These are phyloP conservation scores for Subacronicta megacephala DNA, from an alignment of 2,888 invertebrate genomes.

Conservation along the genomic window DNA sequence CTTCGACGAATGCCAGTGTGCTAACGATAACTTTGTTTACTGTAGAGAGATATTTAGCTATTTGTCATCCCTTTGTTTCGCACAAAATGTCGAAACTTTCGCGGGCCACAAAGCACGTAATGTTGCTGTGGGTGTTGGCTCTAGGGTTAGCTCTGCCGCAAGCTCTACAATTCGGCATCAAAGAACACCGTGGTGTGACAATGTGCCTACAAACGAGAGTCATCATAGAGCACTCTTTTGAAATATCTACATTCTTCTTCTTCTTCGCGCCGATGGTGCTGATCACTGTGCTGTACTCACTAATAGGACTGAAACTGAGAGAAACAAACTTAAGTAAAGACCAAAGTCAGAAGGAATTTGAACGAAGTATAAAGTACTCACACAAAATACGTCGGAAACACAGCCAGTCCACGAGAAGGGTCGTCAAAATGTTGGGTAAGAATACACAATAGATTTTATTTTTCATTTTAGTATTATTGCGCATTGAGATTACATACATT, in stretches of 20 bases:
- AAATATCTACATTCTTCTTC: constrained; percentile 92
- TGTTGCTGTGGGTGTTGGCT: constrained; percentile 94
- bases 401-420: constrained; percentile 91
- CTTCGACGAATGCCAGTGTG: constrained; percentile 94
- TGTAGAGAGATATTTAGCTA: constrained; percentile 92
- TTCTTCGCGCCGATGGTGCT: constrained; percentile 94
- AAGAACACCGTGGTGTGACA: constrained; percentile 73
- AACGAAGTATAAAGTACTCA: constrained; percentile 61
- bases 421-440: constrained; percentile 94
- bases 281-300: constrained; percentile 92
- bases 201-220: constrained; percentile 86
- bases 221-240: constrained; percentile 91
- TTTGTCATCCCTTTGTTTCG: constrained; percentile 91
- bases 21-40: constrained; percentile 96
- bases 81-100: constrained; percentile 97
- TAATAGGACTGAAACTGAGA: constrained; percentile 91
- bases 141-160: constrained; percentile 93
- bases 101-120: constrained; percentile 94
- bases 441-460: not conserved
- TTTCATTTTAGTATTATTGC: not conserved
- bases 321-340: constrained; percentile 79
- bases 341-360: constrained; percentile 66
- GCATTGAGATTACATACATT: not conserved
- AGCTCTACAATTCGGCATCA: constrained; percentile 86
- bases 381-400: constrained; percentile 75